Evolutionary conservation across 2,888 invertebrate genomes (phyloP), one percentile per base, ranked within the genome.

Genomic region (Leucophenga maculata): DNA sequence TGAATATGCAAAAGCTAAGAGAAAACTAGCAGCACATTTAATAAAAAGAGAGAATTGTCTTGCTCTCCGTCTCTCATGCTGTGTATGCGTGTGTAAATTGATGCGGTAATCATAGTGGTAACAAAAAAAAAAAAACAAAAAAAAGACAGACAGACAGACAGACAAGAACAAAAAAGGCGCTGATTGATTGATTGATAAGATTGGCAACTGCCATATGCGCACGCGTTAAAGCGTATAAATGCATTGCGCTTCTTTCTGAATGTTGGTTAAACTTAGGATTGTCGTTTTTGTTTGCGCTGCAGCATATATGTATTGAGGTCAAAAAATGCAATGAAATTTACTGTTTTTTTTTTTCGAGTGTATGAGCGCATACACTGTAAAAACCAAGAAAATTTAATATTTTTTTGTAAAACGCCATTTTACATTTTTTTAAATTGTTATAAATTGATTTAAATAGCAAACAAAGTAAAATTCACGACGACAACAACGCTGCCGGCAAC

Each of bases 161-260:
- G n/a, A 22, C 11, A 26, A 55, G 11, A 55, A 14, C 18, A 20
- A 52, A 52, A n/a, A 52, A 16, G 8, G n/a, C 16, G 22, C 31
- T n/a, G 57, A 57, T 57, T 31, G 20, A 54, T 20, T 54, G 57
- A 60, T 60, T 60, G 60, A 60, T 60, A 60, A 44, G 18, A 60
- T 60, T 44, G 16, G 39, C 32, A 26, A 1, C 18, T 16, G 20
- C 11, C 11, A 39, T 39, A 11, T 11, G 39, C 39, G 39, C 39
- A 11, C 60, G 55, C 55, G 26, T 55, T 55, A 18, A 60, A 39
- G 44, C 52, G 52, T 6, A 20, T 20, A 6, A 39, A 39, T 22
- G 22, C 13, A 2, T 22, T 57, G 32, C 57, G n/a, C 16, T 26
- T 9, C n/a, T 20, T 54, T 39, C n/a, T 14, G 59, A 32, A 9